Evolutionary conservation across 2,113 vertebrate species (phyloP), one percentile per base, ranked within the genome.

Genomic region (Donacobius atricapilla): DNA sequence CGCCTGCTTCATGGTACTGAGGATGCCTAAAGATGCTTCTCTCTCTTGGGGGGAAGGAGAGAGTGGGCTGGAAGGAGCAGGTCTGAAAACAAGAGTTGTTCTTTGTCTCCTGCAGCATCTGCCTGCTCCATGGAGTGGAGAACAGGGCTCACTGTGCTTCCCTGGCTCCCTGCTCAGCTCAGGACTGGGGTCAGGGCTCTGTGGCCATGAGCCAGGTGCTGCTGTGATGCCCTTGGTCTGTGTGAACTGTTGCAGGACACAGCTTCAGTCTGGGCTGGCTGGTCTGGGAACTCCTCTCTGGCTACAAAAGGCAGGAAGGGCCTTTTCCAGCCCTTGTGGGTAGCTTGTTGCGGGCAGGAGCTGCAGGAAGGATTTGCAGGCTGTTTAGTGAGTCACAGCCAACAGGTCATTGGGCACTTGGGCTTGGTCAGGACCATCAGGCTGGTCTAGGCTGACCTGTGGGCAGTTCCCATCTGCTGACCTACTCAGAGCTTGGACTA

Each of bases 1-100:
- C 33, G 42, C 22, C 31, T 2, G 0, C 16, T 40, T 8, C 0
- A 0, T 27, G n/a, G 69, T 79, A 69, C 42, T 0, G 1, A 39
- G 22, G 23, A 19, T 51, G 33, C 51, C 30, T 70, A 24, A 87
- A 78, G 51, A 22, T 35, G 40, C n/a, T 63, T 48, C 42, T 85
- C 9, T 39, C 18, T 33, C 35, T 64, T 14, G 14, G 12, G 13
- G 13, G 12, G 8, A 42, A 51, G 70, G 47, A 66, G 21, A 33
- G 13, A 22, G 33, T 18, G 57, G 40, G 45, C 37, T 80, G 77
- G 35, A 42, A 88, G 60, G 57, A 76, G 76, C 44, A 44, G 57
- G 24, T 58, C 83, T 85, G 79, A 33, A 79, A 57, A 47, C 18
- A 42, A 73, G 56, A 63, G 56, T 42, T 75, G 11, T 42, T 87